Conservation (phyloP, 2,888 invertebrate species). For the Acanthosepion esculentum region DNA sequence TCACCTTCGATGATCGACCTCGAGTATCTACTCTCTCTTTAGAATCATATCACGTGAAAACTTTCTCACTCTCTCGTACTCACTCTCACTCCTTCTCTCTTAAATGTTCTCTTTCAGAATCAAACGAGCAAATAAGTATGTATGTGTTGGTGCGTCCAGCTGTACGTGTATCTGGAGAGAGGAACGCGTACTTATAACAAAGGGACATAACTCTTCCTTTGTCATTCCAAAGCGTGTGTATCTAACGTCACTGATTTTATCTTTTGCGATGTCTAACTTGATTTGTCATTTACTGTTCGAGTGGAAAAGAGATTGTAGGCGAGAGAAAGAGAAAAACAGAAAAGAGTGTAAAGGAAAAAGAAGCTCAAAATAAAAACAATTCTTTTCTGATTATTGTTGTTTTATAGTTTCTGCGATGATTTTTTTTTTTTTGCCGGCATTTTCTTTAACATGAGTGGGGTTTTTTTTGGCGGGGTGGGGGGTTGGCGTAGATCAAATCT, state of each 20-base stretch:
- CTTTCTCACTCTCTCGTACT: not conserved
- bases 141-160: accelerated
- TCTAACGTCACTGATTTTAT: slow-evolving; percentile 12
- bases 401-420: not conserved
- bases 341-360: too few species aligned
- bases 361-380: not conserved
- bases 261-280: not conserved
- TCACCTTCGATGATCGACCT: too few species aligned
- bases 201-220: not conserved
- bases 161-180: not conserved
- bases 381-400: not conserved
- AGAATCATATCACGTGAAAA: too few species aligned
- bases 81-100: not conserved
- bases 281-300: not conserved
- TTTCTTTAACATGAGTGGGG: not conserved
- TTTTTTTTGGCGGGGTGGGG: too few species aligned
- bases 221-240: not conserved
- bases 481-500: slow-evolving; percentile 33
- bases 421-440: not conserved
- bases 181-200: not conserved
- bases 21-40: too few species aligned
- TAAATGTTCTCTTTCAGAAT: not conserved
- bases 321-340: too few species aligned
- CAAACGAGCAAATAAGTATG: not conserved
- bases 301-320: not conserved